Percentiles rank a stretch among this genome's conserved stretches.
Conservation (phyloP, 2,888 invertebrate species). For the Ctena decussata region DNA sequence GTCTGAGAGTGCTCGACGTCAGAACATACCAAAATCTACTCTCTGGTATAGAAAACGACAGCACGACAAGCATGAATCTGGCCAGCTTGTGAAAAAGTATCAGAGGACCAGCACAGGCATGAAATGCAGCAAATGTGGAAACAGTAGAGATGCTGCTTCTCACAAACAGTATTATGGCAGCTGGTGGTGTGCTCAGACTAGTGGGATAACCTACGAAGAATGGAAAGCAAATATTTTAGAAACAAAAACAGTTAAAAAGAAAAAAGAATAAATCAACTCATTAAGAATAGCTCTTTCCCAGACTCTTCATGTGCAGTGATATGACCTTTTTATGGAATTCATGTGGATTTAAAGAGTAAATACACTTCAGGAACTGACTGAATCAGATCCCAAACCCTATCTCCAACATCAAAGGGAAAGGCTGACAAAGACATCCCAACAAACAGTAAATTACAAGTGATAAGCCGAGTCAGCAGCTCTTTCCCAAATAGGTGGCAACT, state of each 20-base stretch:
- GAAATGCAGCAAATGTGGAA: neutral
- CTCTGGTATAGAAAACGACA: conserved; percentile 19
- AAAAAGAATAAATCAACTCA: neutral
- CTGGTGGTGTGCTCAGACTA: conserved; percentile 24
- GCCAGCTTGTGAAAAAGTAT: neutral
- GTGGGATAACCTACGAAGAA: neutral
- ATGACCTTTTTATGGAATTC: too few species aligned
- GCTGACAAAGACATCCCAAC: too few species aligned
- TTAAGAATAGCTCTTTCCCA: too few species aligned
- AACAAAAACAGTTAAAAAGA: neutral
- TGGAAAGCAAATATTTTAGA: neutral
- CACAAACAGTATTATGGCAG: conserved; percentile 31
- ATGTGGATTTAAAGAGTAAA: too few species aligned
- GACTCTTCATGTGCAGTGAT: too few species aligned
- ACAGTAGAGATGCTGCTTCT: neutral
- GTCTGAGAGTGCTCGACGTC: neutral
- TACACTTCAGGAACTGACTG: too few species aligned
- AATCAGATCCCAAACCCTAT: too few species aligned
- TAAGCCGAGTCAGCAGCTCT: too few species aligned
- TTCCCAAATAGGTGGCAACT: too few species aligned
- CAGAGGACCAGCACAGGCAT: neutral
- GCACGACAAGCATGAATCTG: neutral
- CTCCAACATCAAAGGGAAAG: too few species aligned
- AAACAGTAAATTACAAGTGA: too few species aligned
- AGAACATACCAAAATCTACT: neutral